These are phyloP conservation scores for Chromobotia macracanthus DNA, from an alignment of 2,797 vertebrate genomes.

Conservation along the genomic window DNA sequence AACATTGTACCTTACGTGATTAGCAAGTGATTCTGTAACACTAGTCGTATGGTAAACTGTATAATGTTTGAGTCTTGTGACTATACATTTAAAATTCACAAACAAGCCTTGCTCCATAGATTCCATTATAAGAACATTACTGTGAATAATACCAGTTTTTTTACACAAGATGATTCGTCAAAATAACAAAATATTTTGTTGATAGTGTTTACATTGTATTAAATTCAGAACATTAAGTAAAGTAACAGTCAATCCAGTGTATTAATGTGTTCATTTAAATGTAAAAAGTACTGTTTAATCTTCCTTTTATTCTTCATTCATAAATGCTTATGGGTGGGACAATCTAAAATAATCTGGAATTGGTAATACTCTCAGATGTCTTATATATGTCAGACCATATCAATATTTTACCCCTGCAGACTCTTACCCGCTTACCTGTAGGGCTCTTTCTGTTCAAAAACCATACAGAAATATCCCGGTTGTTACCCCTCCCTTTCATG, in stretches of 20 bases:
- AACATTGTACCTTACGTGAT: neutral
- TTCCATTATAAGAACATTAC: neutral
- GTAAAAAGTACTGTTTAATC: neutral
- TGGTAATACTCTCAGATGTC: conserved; percentile 52
- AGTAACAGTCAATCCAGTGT: neutral
- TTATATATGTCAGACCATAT: conserved; percentile 45
- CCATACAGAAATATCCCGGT: conserved; percentile 52
- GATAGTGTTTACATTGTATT: neutral
- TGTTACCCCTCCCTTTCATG: conserved; percentile 38
- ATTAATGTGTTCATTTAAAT: conserved; percentile 10
- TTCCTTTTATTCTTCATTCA: neutral
- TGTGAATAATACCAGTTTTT: neutral
- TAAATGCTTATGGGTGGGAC: neutral
- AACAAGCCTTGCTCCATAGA: neutral
- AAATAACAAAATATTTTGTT: too few species aligned
- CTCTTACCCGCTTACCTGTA: conserved; percentile 58
- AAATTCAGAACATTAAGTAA: neutral
- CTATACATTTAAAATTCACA: neutral
- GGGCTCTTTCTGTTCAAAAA: conserved; percentile 50
- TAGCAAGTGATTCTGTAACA: neutral
- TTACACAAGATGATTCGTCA: neutral
- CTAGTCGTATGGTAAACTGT: neutral
- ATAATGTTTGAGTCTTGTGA: neutral
- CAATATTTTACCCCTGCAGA: conserved; percentile 57
- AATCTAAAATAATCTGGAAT: conserved; percentile 19